Evolutionary conservation across 2,888 invertebrate species (phyloP).

Genomic region (Lithophane socia): DNA sequence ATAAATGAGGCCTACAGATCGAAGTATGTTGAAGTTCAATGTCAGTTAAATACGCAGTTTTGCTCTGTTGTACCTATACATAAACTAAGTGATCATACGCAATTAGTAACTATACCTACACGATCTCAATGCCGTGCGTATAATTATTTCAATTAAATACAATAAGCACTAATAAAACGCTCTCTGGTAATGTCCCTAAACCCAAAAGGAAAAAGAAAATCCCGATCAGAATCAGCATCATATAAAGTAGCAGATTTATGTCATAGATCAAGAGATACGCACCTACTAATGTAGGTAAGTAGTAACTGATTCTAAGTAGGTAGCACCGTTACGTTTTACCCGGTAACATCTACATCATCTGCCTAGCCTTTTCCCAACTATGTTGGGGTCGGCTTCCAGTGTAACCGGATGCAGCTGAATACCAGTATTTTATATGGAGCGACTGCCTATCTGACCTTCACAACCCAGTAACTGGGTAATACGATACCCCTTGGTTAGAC

Average conservation of each 20-base stretch:
- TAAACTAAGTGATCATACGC: background rate
- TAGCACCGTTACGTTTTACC: constrained; percentile 20
- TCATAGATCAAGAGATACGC: constrained; percentile 37
- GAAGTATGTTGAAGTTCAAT: background rate
- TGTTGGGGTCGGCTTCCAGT: too few species aligned
- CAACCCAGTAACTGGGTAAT: too few species aligned
- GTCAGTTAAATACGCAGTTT: background rate
- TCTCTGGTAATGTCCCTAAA: constrained; percentile 1
- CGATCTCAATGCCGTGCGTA: background rate
- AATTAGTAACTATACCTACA: background rate
- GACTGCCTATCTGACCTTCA: too few species aligned
- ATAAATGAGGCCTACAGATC: background rate
- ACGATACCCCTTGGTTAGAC: too few species aligned
- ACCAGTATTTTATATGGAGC: too few species aligned
- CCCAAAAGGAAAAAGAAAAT: constrained; percentile 13
- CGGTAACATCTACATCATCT: constrained; percentile 10
- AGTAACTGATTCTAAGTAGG: background rate
- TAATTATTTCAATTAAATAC: background rate
- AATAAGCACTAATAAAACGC: background rate
- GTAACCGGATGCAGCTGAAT: too few species aligned
- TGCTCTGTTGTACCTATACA: background rate
- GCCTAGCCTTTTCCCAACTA: too few species aligned
- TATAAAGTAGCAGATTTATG: constrained; percentile 8
- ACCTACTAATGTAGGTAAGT: background rate
- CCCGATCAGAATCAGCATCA: background rate